A percentile compares a stretch with the other conserved stretches of the same genome.
Evolutionary conservation across 1,140 invertebrate genomes (phyloP).

Genomic region (Drosophila erecta): DNA sequence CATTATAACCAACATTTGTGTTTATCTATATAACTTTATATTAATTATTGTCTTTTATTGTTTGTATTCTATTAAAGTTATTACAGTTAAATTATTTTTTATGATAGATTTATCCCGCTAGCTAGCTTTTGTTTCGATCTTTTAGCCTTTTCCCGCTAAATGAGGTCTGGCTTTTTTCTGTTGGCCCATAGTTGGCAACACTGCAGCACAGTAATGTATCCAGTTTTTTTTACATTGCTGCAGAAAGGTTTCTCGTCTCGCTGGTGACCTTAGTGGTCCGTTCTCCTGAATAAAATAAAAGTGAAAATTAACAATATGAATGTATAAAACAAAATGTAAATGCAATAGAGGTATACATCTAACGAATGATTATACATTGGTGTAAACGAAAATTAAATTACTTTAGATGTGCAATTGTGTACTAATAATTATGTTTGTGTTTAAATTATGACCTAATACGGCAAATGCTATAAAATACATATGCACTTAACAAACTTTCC

Average conservation of each 20-base stretch:
- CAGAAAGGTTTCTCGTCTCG: constrained; percentile 37
- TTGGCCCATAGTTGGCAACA: constrained; percentile 20
- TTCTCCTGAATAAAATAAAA: constrained; percentile 3
- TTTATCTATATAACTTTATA: too few relatives aligned
- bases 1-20: too few relatives aligned
- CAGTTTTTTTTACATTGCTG: constrained; percentile 38
- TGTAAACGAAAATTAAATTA: background rate
- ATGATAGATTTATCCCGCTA: too few relatives aligned
- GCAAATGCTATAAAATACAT: background rate
- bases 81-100: too few relatives aligned
- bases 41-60: too few relatives aligned
- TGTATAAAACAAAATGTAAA: constrained; percentile 12
- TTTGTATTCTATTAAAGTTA: too few relatives aligned
- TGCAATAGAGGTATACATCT: background rate
- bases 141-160: constrained; percentile 19
- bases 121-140: too few relatives aligned
- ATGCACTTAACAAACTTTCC: background rate
- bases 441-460: background rate
- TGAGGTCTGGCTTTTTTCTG: constrained; percentile 4
- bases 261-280: constrained; percentile 9
- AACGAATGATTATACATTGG: background rate
- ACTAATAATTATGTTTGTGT: constrained; percentile 8
- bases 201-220: constrained; percentile 42
- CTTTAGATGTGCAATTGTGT: background rate
- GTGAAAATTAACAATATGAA: constrained; percentile 13